Evolutionary conservation across 92 coral and sea anemone species (phyloP).

Genomic region (Ricordea florida): DNA sequence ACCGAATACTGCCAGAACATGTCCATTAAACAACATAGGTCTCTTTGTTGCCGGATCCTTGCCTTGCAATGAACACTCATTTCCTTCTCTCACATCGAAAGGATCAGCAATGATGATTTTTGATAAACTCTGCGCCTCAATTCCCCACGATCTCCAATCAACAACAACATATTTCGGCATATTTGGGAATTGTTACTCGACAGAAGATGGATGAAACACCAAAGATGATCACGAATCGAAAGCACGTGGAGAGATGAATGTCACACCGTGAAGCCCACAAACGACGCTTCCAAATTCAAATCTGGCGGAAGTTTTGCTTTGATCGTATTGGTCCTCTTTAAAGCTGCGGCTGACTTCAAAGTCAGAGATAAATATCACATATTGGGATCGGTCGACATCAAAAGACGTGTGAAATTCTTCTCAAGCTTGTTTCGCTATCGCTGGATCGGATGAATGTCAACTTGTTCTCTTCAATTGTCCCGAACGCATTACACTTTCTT

Average conservation of each 20-base stretch:
- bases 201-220: background rate
- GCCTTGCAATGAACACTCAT: background rate
- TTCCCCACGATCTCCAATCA: conserved; percentile 18
- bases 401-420: conserved; percentile 12
- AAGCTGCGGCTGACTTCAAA: background rate
- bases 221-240: background rate
- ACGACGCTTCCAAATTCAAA: conserved; percentile 10
- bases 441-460: background rate
- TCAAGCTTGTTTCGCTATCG: background rate
- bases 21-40: conserved; percentile 24
- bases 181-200: background rate
- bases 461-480: no score
- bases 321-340: background rate
- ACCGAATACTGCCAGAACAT: conserved; percentile 14
- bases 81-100: background rate
- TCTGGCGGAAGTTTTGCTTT: conserved; percentile 5
- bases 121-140: conserved; percentile 2
- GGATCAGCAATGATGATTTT: background rate
- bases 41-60: background rate
- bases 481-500: background rate
- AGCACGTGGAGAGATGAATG: background rate
- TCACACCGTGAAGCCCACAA: background rate
- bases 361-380: background rate
- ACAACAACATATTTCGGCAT: conserved; percentile 4
- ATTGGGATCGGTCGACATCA: background rate